These are phyloP conservation scores for Micrastur ruficollis DNA, from an alignment of 2,797 vertebrate species.

Conservation along the genomic window DNA sequence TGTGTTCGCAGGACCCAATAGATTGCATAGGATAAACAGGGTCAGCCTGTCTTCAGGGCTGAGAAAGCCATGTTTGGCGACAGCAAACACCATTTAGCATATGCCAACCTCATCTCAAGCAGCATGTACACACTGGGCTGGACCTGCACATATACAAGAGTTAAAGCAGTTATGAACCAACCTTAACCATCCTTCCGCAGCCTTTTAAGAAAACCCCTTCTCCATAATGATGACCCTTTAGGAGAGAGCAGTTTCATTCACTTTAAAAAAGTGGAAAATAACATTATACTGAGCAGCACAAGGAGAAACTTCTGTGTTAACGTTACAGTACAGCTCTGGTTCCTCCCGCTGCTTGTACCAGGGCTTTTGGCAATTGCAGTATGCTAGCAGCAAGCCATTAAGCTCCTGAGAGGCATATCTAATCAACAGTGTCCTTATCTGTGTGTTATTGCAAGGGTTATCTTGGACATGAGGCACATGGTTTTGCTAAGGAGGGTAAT, in stretches of 20 bases:
- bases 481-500: neutral
- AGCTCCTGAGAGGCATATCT: neutral
- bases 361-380: neutral
- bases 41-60: neutral
- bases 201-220: neutral
- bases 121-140: neutral
- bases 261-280: neutral
- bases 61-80: neutral
- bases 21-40: neutral
- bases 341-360: neutral
- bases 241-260: neutral
- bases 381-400: neutral
- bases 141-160: neutral
- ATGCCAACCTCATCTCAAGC: neutral
- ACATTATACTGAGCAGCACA: neutral
- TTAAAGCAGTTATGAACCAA: neutral
- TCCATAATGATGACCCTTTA: neutral
- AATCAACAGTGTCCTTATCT: neutral
- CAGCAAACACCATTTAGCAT: neutral
- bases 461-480: neutral
- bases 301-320: neutral
- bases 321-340: neutral
- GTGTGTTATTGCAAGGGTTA: neutral
- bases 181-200: neutral
- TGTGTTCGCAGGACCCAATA: neutral